Base-by-base conservation (phyloP, 2,888 invertebrate species). In the Caradrina clavipalpis region DNA sequence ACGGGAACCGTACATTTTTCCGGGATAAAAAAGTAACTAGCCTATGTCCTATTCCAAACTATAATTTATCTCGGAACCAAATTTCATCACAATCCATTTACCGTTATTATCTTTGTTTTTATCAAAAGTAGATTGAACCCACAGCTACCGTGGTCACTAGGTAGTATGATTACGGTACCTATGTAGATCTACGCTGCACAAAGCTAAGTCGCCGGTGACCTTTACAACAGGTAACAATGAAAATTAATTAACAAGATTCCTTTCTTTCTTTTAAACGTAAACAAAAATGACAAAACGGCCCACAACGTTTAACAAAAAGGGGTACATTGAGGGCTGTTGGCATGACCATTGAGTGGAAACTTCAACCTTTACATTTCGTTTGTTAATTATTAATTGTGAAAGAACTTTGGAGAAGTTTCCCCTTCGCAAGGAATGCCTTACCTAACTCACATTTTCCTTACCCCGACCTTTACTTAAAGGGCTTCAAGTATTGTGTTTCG, bases 401-500 rank as follows among this genome's bases (percentile, higher is more conserved):
- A 65, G 1, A 31, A n/a, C 45, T 22, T 65, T 60, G 11, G 31
- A n/a, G 1, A 53, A 62, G 13, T 42, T 70, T 45, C 7, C n/a
- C 53, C 55, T 13, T 31, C 63, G 49, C 17, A 7, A n/a, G 13
- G 8, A 19, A 54, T 17, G 0, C 3, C 26, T 47, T 47, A 26
- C 26, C 5, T 11, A 45, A 45, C 10, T 51, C 8, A 26, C 0
- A 31, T 42, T 62, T 73, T 22, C 31, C 39, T 49, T 49, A 26
- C 10, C 17, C 21, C 49, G 17, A 64, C 22, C 65, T 42, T 5
- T 45, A 53, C 17, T 54, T 72, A 39, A 5, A 47, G 21, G 54
- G 54, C 47, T 61, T 61, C 35, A 35, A 69, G 21, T n/a, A 42
- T 31, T 59, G 45, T 45, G 51, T 47, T 69, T 22, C 47, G 22